Evolutionary conservation across 2,797 vertebrate genomes (phyloP), one percentile per base, ranked within the genome.

Genomic region (Scolopax bukidnonensis): DNA sequence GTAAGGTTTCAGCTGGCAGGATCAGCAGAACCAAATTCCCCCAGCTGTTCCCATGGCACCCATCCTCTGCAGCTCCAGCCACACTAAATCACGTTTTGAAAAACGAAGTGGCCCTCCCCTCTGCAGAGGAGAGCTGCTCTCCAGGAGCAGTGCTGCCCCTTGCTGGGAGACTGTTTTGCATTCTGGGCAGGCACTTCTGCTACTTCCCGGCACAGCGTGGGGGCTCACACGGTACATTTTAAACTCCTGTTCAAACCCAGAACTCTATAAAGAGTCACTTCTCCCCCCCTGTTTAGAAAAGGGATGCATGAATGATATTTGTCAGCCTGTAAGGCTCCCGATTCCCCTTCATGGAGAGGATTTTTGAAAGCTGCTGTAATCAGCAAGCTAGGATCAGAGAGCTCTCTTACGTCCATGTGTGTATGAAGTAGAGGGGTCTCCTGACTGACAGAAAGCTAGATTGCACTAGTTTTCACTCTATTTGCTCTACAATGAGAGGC

Each of bases 141-240:
- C 71, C 77, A 92, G 82, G 73, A 96, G 89, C 84, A 88, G 76
- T 91, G 94, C 94, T 97, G 94, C 95, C 96, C 93, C 94, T 95
- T 88, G 89, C 91, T 96, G 96, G 95, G 95, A 95, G 74, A 36
- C 67, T 88, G 80, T 53, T 95, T 84, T 76, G 95, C 91, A 91
- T 95, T 96, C 95, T 0, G 10, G 76, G 69, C 95, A 95, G 89
- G 53, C 50, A 80, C 38, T 65, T 79, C 71, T 59, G 79, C 76
- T 68, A 41, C 76, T 73, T 84, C 48, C 21, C 4, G 0, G 40
- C 74, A 30, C 57, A 90, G 87, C 12, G 1, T 38, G 80, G 24
- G 17, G 59, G 40, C 87, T 93, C 82, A 80, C 47, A 3, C 4
- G 6, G 21, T 10, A 53, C 40, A 19, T 73, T 86, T 86, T 43